phyloP scores from a whole-genome alignment of 2,797 vertebrate genomes.

The Thamnophis elegans region DNA sequence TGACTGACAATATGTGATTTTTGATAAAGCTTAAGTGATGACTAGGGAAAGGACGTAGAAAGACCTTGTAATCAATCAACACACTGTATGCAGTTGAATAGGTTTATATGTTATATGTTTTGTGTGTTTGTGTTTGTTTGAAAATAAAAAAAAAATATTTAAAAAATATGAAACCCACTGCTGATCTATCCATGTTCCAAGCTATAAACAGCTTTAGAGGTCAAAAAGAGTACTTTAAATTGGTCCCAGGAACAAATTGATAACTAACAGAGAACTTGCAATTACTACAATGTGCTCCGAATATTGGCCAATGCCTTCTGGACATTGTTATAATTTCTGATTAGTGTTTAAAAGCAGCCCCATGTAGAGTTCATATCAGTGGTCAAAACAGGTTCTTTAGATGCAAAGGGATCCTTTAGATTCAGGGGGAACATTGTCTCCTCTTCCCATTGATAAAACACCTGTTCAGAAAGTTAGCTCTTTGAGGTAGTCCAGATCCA shows the following conservation, averaged over 20 bases:
- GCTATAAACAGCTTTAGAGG: background rate
- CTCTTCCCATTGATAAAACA: background rate
- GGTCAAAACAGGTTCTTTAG: background rate
- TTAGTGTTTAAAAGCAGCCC: background rate
- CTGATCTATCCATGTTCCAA: background rate
- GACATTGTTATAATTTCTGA: background rate
- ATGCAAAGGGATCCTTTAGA: background rate
- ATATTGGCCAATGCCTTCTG: background rate
- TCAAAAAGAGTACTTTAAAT: background rate
- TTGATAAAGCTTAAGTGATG: no score
- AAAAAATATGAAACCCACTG: no score
- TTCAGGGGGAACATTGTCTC: background rate
- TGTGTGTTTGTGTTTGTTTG: no score
- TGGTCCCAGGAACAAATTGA: background rate
- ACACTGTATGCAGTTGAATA: no score
- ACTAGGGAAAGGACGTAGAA: no score
- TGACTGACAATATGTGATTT: no score
- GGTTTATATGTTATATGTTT: no score
- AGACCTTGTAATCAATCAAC: no score
- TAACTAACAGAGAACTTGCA: background rate
- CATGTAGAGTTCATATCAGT: background rate
- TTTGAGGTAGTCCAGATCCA: background rate
- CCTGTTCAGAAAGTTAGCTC: background rate
- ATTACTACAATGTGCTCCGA: background rate
- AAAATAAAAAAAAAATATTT: no score